Base-by-base conservation (phyloP, 2,797 vertebrate genomes). In the Tragopan temminckii region DNA sequence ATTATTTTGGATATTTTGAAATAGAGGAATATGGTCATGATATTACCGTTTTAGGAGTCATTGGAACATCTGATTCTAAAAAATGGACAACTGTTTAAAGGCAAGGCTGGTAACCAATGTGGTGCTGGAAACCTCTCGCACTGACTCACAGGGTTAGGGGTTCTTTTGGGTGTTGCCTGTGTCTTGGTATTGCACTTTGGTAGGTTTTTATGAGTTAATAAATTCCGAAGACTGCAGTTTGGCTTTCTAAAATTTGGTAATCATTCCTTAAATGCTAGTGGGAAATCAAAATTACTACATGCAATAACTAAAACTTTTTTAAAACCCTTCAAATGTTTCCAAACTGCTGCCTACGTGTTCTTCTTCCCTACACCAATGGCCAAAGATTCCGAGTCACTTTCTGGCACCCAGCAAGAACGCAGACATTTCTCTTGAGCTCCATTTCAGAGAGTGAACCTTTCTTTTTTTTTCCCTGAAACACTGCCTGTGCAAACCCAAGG, bases 201-300 rank as follows among this genome's bases (percentile, higher is more conserved):
- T 90, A 80, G 58, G 31, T 10, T 92, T 95, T 95, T 93, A 90
- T 74, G 90, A 95, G 80, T 93, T 95, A 89, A 92, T 91, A 83
- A 87, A 92, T 93, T 89, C 69, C 80, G 48, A 88, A 81, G 79
- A 52, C 76, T 85, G 52, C 31, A 88, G 58, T 85, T 90, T 83
- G 90, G 45, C 76, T 80, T 90, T 95, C 70, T 88, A 83, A 95
- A 92, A 93, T 94, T 96, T 82, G 77, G 89, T 95, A 84, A 93
- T 88, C 66, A 83, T 93, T 93, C 77, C 62, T 61, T 89, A 95
- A 96, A 93, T 81, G 72, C 50, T 90, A 88, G 66, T 89, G 88
- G 87, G 92, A 93, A 96, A 95, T 95, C 87, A 89, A 93, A 93
- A 93, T 97, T 95, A 75, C 89, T 92, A 79, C 82, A 52, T 85